phyloP scores from a whole-genome alignment of 2,888 invertebrate species.

The Chromoteleia sp. region DNA sequence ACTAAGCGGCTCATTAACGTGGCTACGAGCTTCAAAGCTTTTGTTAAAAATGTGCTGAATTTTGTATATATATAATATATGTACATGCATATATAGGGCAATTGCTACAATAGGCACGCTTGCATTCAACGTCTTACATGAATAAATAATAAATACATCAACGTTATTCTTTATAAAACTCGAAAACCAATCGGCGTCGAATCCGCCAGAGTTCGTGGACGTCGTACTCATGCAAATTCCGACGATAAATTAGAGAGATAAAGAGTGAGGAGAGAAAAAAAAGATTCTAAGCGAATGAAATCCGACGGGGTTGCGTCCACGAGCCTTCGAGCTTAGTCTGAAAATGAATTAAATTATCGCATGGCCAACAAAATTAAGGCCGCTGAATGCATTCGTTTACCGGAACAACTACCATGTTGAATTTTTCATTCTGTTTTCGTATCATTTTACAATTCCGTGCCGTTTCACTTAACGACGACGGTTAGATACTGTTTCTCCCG shows the following conservation, averaged over 20 bases:
- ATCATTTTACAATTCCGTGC: constrained; percentile 6
- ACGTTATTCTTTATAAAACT: constrained; percentile 79
- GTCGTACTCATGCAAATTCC: constrained; percentile 62
- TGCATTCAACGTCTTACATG: constrained; percentile 78
- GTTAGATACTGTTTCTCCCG: constrained; percentile 33
- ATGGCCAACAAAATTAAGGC: constrained; percentile 73
- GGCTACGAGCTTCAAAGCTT: constrained; percentile 72
- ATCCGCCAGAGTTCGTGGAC: constrained; percentile 34
- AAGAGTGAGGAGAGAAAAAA: constrained; percentile 25
- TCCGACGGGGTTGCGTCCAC: constrained; percentile 32
- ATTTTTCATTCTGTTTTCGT: constrained; percentile 19
- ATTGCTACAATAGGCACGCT: constrained; percentile 53
- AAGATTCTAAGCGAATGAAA: constrained; percentile 15
- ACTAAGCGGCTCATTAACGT: constrained; percentile 67
- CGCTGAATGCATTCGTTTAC: constrained; percentile 77
- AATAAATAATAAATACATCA: constrained; percentile 81
- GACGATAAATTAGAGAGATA: constrained; percentile 31
- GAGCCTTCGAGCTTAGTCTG: constrained; percentile 81
- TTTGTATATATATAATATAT: constrained; percentile 52
- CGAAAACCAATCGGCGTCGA: constrained; percentile 73
- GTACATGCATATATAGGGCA: constrained; percentile 66
- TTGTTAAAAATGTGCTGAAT: constrained; percentile 71
- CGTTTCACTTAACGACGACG: not conserved
- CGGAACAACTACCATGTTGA: constrained; percentile 22
- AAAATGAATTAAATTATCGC: constrained; percentile 77